phyloP scores from a whole-genome alignment of 2,797 vertebrate species.

The Pristis pectinata region DNA sequence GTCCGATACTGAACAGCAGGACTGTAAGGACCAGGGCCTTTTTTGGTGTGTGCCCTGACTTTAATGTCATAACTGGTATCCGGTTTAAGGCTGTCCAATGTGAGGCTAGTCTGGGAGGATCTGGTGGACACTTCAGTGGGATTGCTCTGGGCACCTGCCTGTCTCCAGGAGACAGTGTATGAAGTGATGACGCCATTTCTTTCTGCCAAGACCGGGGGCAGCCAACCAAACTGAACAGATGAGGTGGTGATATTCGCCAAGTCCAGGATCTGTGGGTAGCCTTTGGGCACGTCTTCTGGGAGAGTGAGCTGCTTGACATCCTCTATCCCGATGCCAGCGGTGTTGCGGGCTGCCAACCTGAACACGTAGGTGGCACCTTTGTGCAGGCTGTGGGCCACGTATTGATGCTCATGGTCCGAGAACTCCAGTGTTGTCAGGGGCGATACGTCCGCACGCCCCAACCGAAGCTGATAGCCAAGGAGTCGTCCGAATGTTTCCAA shows the following conservation, averaged over 20 bases:
- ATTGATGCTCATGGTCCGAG: conserved; percentile 66
- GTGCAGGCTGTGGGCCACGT: conserved; percentile 70
- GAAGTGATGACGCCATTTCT: conserved; percentile 82
- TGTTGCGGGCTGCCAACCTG: conserved; percentile 82
- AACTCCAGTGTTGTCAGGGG: conserved; percentile 86
- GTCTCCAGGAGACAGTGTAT: conserved; percentile 89
- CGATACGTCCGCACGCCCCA: conserved; percentile 75
- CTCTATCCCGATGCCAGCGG: conserved; percentile 85
- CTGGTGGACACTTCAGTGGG: conserved; percentile 65
- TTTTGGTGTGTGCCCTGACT: conserved; percentile 95
- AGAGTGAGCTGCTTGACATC: conserved; percentile 67
- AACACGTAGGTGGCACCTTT: conserved; percentile 88
- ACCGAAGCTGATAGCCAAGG: conserved; percentile 86
- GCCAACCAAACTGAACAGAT: conserved; percentile 86
- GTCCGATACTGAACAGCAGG: conserved; percentile 93
- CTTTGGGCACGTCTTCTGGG: conserved; percentile 79
- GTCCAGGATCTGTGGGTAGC: conserved; percentile 83
- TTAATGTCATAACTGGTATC: conserved; percentile 89
- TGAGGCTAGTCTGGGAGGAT: conserved; percentile 66
- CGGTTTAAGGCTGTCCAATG: conserved; percentile 87
- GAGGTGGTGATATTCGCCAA: conserved; percentile 75
- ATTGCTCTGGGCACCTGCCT: conserved; percentile 61
- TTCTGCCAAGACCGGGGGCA: conserved; percentile 85
- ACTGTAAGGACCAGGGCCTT: conserved; percentile 97
- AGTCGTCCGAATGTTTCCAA: conserved; percentile 67